A percentile compares a stretch with the other conserved stretches of the same genome.
phyloP scores from a whole-genome alignment of 2,888 invertebrate species.

The Steinernema carpocapsae region DNA sequence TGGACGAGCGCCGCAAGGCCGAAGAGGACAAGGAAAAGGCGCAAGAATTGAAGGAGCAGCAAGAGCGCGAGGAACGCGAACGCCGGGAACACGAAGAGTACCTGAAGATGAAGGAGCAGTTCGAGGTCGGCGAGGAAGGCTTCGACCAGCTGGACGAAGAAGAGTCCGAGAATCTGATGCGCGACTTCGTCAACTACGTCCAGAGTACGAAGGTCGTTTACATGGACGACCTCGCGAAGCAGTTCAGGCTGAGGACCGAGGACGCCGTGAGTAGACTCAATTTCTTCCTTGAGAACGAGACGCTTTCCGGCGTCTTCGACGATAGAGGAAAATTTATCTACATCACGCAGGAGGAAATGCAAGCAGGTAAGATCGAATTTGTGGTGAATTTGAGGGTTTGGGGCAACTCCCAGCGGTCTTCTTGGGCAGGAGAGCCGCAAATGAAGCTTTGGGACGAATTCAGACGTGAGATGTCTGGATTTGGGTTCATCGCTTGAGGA shows the following conservation, averaged over 20 bases:
- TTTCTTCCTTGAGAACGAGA: conserved; percentile 81
- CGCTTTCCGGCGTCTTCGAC: conserved; percentile 92
- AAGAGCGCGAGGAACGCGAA: conserved; percentile 64
- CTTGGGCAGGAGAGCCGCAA: too few species aligned
- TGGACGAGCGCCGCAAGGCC: conserved; percentile 56
- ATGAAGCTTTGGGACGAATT: too few species aligned
- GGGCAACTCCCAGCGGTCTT: too few species aligned
- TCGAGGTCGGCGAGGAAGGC: conserved; percentile 66
- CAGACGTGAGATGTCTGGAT: too few species aligned
- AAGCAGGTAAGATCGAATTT: conserved; percentile 72
- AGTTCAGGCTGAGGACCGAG: conserved; percentile 63
- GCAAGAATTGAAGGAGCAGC: conserved; percentile 52
- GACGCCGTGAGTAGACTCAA: conserved; percentile 78
- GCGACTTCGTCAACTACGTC: conserved; percentile 63
- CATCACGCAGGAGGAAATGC: conserved; percentile 86
- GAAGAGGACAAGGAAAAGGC: conserved; percentile 62
- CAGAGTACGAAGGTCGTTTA: conserved; percentile 66
- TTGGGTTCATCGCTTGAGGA: too few species aligned
- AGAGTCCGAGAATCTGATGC: conserved; percentile 62
- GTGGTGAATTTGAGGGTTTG: background rate
- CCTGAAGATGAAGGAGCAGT: conserved; percentile 64
- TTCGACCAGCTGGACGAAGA: conserved; percentile 63
- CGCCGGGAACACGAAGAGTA: conserved; percentile 66
- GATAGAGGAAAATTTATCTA: conserved; percentile 99
- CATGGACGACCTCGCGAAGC: conserved; percentile 67